phyloP scores from a whole-genome alignment of 2,797 vertebrate genomes.

The Rousettus madagascariensis region DNA sequence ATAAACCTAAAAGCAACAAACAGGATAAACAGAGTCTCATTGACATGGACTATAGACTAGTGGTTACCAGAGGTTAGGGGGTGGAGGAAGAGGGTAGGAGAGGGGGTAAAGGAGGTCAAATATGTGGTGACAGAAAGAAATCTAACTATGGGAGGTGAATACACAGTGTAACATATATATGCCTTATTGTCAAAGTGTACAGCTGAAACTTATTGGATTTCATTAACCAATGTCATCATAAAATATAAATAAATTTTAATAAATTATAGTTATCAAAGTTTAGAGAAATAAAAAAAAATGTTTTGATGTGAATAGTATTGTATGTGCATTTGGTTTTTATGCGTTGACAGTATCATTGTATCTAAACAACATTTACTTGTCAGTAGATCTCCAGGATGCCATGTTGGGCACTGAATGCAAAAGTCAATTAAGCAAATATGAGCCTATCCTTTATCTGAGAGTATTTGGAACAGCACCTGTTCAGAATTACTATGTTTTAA shows the following conservation, averaged over 20 bases:
- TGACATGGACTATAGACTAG: no score
- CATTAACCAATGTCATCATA: no score
- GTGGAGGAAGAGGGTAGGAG: no score
- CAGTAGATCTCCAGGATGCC: background rate
- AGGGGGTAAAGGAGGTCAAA: no score
- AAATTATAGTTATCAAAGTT: background rate
- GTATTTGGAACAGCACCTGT: background rate
- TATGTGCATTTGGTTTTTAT: background rate
- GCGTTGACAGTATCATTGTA: background rate
- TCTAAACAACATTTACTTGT: background rate
- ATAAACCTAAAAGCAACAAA: no score
- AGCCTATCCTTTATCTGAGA: background rate
- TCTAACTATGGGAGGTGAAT: no score
- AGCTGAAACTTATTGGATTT: no score
- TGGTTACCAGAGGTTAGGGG: no score
- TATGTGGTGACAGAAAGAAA: no score
- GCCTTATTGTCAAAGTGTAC: no score
- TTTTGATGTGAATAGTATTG: background rate
- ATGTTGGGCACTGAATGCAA: background rate
- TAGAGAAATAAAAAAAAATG: background rate
- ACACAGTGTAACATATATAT: no score
- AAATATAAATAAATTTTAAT: background rate
- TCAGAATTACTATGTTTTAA: background rate
- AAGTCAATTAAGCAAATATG: background rate
- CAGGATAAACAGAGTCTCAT: no score